Conservation (phyloP, 2,888 invertebrate species). For the Cephus sareptanus region DNA sequence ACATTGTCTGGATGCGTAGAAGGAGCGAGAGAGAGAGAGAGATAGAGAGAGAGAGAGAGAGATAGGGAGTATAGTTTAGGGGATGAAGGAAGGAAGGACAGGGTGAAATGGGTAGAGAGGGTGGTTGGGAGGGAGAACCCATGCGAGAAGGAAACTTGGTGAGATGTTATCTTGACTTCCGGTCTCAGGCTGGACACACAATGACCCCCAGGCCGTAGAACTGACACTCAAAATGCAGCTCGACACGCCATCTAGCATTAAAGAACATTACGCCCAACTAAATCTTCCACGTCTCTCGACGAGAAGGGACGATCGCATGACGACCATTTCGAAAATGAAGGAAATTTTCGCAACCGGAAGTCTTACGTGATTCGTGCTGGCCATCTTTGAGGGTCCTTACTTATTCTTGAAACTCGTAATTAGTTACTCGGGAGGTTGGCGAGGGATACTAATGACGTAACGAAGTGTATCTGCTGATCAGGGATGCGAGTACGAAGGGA, state of each 20-base stretch:
- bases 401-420: background rate
- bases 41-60: slow-evolving; percentile 16
- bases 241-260: slow-evolving; percentile 16
- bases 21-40: slow-evolving; percentile 14
- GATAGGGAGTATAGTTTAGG: slow-evolving; percentile 1
- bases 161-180: slow-evolving; percentile 22
- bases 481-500: background rate
- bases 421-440: background rate
- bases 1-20: slow-evolving; percentile 10
- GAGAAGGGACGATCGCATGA: slow-evolving; percentile 2
- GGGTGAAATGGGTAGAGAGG: background rate
- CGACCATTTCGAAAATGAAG: background rate
- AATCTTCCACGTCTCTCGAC: background rate
- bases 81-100: slow-evolving; percentile 2
- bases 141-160: slow-evolving; percentile 10
- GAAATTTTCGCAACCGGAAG: background rate
- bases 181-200: slow-evolving; percentile 3
- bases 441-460: slow-evolving; percentile 10
- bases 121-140: slow-evolving; percentile 17
- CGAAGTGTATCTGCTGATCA: slow-evolving; percentile 13
- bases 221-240: slow-evolving; percentile 11
- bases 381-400: background rate
- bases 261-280: background rate
- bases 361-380: background rate
- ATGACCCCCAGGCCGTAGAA: background rate